Base-by-base conservation (phyloP, 2,888 invertebrate species). In the Steinernema scapterisci region DNA sequence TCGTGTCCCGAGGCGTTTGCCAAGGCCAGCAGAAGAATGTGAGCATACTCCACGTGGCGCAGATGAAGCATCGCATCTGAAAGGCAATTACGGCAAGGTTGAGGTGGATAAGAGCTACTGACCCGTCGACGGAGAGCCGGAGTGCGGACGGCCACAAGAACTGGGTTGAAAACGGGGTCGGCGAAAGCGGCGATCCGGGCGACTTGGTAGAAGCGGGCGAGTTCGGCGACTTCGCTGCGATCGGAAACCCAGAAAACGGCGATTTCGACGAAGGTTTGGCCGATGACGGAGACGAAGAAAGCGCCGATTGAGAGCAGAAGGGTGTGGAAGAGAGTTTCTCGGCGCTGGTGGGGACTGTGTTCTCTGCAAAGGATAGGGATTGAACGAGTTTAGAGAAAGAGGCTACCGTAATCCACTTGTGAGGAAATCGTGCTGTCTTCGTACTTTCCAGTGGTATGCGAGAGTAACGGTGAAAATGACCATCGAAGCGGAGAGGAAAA, bases 201-300 rank as follows among this genome's bases (percentile, higher is more conserved):
- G 11, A 79, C 27, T 54, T 81, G 83, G 73, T 81, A 81, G 46
- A 72, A 63, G 19, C 76, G 72, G 7, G 81, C 81, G 38, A 82
- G 52, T 19, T 74, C 46, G 27, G 83, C 83, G 25, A 82, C 76
- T 19, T 75, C 81, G 16, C 79, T 81, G 7, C 84, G 74, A 56
- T 86, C 85, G 38, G 85, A 80, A n/a, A 83, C 83, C 84, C 85
- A 87, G 75, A 86, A 84, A 5, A 86, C 86, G 7, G 85, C 86
- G 23, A 86, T 84, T 75, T 86, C 86, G 45, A 86, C 83, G 77
- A 83, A 86, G 0, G 83, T 84, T 72, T 86, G 86, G 6, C 84
- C 83, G 70, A 83, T 43, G 13, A 85, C 84, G 7, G 85, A 85
- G 1, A 85, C 70, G 76, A 85, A 85, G 74, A 82, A 82, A 25